phyloP scores from a whole-genome alignment of 2,113 vertebrate genomes.

The Stegostoma tigrinum region DNA sequence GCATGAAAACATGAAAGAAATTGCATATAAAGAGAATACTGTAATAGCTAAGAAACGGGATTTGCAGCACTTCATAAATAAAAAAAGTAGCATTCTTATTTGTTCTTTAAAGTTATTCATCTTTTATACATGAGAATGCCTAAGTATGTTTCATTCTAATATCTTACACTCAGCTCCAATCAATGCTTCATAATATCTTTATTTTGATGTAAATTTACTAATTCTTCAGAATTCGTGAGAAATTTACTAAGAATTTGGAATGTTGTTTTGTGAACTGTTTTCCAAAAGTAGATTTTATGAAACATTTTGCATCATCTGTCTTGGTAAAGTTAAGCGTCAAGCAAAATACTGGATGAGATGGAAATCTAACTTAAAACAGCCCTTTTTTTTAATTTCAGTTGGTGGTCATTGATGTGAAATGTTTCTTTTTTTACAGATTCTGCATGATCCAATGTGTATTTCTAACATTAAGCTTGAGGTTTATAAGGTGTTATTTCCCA shows the following conservation, averaged over 20 bases:
- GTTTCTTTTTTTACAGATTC: neutral
- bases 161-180: neutral
- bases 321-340: neutral
- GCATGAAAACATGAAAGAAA: neutral
- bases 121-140: neutral
- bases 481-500: neutral
- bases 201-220: neutral
- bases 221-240: neutral
- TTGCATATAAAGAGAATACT: too few species aligned
- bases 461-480: neutral
- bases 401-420: neutral
- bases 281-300: neutral
- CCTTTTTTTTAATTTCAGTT: neutral
- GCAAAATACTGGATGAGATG: neutral
- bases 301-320: too few species aligned
- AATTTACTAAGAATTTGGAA: neutral
- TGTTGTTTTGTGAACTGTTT: neutral
- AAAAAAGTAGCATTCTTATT: neutral
- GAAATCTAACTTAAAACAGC: neutral
- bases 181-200: neutral
- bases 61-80: neutral
- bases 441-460: neutral
- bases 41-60: neutral
- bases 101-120: neutral
- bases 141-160: neutral